Evolutionary conservation across 2,888 invertebrate species (phyloP), one percentile per base, ranked within the genome.

Genomic region (Andrena minutula): DNA sequence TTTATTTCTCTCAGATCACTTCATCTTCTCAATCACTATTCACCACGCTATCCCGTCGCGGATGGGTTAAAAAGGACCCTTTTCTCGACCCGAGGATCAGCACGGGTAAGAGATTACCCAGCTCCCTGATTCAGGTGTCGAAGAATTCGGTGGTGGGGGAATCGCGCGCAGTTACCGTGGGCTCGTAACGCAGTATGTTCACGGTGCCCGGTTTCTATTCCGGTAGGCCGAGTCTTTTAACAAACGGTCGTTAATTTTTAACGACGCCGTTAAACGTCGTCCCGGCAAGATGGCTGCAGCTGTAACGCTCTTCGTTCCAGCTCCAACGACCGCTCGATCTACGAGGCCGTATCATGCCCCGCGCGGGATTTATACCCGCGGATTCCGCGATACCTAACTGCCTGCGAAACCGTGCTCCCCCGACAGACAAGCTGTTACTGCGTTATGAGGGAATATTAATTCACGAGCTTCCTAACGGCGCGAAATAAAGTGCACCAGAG

Each of bases 251-350:
- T 91, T 91, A 92, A 91, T 82, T 82, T 86, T 92, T 92, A 92
- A 92, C 91, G 91, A 90, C 86, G 90, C 89, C 89, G 89, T 92
- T 92, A 92, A 92, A 89, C 81, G 79, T 81, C 86, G 85, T 79
- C 79, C 80, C 88, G 84, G 90, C 92, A 92, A 92, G 91, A 92
- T 92, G 92, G 92, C 92, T 86, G 90, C 92, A 92, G 92, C 92
- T 92, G 92, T 87, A 89, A 86, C 78, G 75, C 86, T 86, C 83
- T 75, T 75, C 74, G 86, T 86, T 83, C 82, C 82, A 75, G 68
- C 81, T 81, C 68, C 72, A 73, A 74, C 66, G 75, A 74, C 58
- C 28, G 53, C 12, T 41, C 58, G 58, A 69, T 69, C 49, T 60
- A 80, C 51, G 10, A 60, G 68, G 64, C 56, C 64, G 68, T 53